Conservation (phyloP, 1,140 invertebrate genomes). For the Drosophila chauvacae region DNA sequence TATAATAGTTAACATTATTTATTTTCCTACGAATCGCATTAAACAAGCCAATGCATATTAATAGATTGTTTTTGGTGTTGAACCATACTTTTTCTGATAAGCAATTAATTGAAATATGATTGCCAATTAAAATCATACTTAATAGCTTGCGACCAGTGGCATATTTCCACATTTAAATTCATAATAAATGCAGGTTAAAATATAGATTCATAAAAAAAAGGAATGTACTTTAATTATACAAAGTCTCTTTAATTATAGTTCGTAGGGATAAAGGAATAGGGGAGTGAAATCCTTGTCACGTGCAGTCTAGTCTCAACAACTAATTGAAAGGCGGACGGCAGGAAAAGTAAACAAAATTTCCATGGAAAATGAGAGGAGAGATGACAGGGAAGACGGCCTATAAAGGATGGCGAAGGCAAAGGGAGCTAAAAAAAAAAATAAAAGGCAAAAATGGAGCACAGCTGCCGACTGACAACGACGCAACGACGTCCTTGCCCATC, state of each 20-base stretch:
- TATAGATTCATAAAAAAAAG: constrained; percentile 20
- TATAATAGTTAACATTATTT: constrained; percentile 21
- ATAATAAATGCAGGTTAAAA: constrained; percentile 57
- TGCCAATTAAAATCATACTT: constrained; percentile 75
- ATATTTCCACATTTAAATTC: constrained; percentile 62
- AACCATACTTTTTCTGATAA: constrained; percentile 38
- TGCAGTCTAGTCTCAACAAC: constrained; percentile 72
- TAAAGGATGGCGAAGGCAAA: constrained; percentile 35
- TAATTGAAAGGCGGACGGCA: constrained; percentile 74
- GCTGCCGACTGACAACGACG: constrained; percentile 44
- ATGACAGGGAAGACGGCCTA: constrained; percentile 53
- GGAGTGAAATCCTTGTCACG: constrained; percentile 50
- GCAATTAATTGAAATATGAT: constrained; percentile 81
- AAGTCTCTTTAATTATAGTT: constrained; percentile 60
- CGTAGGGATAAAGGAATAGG: constrained; percentile 34
- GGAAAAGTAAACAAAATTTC: constrained; percentile 65
- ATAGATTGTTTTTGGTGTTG: constrained; percentile 45
- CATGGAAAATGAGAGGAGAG: constrained; percentile 49
- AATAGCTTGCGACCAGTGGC: constrained; percentile 44
- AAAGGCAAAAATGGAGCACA: constrained; percentile 61
- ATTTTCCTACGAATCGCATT: constrained; percentile 41
- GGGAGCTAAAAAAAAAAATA: constrained; percentile 5
- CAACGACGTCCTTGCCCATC: constrained; percentile 74
- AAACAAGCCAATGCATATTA: constrained; percentile 30
- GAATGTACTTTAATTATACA: constrained; percentile 28